Evolutionary conservation across 2,888 invertebrate species (phyloP).

Genomic region (Spodoptera picta): DNA sequence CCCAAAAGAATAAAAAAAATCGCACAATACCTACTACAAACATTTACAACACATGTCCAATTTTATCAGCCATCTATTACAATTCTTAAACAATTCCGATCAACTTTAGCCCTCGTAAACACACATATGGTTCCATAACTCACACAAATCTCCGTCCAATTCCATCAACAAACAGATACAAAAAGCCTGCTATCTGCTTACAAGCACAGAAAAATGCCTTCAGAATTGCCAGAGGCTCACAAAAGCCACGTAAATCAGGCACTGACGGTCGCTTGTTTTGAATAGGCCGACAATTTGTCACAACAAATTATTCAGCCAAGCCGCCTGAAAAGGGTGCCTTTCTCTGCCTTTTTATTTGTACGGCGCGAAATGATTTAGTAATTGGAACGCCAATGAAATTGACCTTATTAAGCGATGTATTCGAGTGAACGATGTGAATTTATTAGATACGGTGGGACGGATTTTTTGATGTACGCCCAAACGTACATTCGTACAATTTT

Average conservation of each 20-base stretch:
- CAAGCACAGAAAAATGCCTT: slow-evolving; percentile 58
- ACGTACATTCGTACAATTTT: slow-evolving; percentile 1
- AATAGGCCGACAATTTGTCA: slow-evolving; percentile 79
- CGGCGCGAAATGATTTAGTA: slow-evolving; percentile 62
- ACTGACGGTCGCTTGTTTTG: slow-evolving; percentile 72
- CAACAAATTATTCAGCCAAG: slow-evolving; percentile 79
- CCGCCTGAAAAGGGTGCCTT: slow-evolving; percentile 74
- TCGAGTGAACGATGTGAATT: slow-evolving; percentile 32
- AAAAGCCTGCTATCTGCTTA: slow-evolving; percentile 49
- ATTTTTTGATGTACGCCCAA: slow-evolving; percentile 11
- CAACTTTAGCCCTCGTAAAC: too few relatives aligned
- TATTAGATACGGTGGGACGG: slow-evolving; percentile 29
- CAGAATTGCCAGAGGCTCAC: slow-evolving; percentile 53
- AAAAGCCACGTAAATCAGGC: slow-evolving; percentile 68
- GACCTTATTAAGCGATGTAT: slow-evolving; percentile 58
- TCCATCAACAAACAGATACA: slow-evolving; percentile 26
- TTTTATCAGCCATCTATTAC: too few relatives aligned
- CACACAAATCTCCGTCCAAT: slow-evolving; percentile 10
- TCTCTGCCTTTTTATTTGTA: slow-evolving; percentile 53
- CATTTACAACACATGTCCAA: too few relatives aligned
- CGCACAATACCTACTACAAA: too few relatives aligned
- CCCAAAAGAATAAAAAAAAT: too few relatives aligned
- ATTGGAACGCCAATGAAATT: slow-evolving; percentile 61
- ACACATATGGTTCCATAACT: neutral
- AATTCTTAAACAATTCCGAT: too few relatives aligned